Base-by-base conservation (phyloP, 2,888 invertebrate genomes). In the Lithodes maja region DNA sequence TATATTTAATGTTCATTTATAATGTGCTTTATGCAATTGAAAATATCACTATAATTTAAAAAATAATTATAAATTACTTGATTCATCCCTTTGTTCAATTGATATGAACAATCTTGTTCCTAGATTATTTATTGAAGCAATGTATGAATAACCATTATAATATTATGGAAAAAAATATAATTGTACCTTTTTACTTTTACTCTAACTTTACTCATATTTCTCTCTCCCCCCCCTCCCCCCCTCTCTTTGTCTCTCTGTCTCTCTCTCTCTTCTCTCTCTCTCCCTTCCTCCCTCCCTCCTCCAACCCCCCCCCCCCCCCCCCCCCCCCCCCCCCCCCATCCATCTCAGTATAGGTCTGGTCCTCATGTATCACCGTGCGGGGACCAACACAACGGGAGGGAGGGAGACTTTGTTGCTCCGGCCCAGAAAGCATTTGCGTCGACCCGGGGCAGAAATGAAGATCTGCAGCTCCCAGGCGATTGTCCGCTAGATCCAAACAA, bases 401-500 rank as follows among this genome's bases (percentile, higher is more conserved):
- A 33, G 33, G 33, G 17, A 49, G 68, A 79, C 79, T 78, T 61
- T 52, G 69, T 53, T 85, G 78, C 68, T 79, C 79, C 55, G 15
- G 17, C 0, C 78, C 79, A 50, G 79, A 75, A 78, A 85, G 33
- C 77, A 85, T 78, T 77, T 61, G 84, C 74, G 84, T 85, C 84
- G 74, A 15, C 33, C 50, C 49, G n/a, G 77, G 84, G 84, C 84
- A 78, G 84, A 85, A 85, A 85, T 85, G 84, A 85, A 85, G 84
- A 85, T 78, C 50, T 85, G 84, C 61, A 77, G 75, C 84, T 85
- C 84, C 84, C 84, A 53, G 54, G 84, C 78, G 84, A 85, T 85
- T 85, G 84, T 85, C 84, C 50, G 53, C 15, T n/a, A 55, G 77
- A 85, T 49, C 77, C 84, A 85, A 85, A 85, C 84, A 85, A 84